Evolutionary conservation across 2,797 vertebrate species (phyloP), one percentile per base, ranked within the genome.

Genomic region (Eospalax fontanierii): DNA sequence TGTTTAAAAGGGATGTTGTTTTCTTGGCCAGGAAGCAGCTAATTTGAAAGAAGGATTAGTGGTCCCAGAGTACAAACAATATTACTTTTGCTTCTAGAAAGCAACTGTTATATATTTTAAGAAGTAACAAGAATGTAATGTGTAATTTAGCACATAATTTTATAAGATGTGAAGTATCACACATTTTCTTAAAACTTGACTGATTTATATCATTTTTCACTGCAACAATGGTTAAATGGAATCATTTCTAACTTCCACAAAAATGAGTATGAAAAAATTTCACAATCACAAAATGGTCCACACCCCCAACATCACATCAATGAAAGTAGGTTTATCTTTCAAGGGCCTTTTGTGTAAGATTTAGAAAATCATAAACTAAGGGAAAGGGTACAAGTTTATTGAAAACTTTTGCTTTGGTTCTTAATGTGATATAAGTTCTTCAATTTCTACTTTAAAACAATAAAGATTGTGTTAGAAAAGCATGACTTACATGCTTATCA

Each of bases 1-100:
- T n/a, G n/a, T 78, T 15, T 54, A 54, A 54, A 54, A 54, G 21
- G 38, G 19, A 33, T 83, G 33, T 26, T 68, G 33, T 50, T 54
- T 78, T 6, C 66, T 76, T 84, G 73, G 81, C 84, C 89, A 85
- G 15, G 59, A 83, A 76, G 8, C 80, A 93, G 54, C 82, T 93
- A 92, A 92, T 68, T 85, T 85, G 12, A 9, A 79, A 38, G 43
- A 79, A 87, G 46, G 2, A 8, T 30, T 87, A 18, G 43, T 15
- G 50, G 87, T 63, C 61, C 22, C 19, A 6, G 19, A 26, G 4
- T 63, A 19, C 68, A 90, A 63, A 87, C 54, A 87, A 73, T 84
- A 76, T 5, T 68, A 83, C n/a, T 80, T 87, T 71, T 43, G 16
- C 33, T 81, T 85, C 82, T 57, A 76, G 38, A 93, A 18, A 80